Base-by-base conservation (phyloP, 35 echinoderm and acorn worm species). In the Anneissia japonica region DNA sequence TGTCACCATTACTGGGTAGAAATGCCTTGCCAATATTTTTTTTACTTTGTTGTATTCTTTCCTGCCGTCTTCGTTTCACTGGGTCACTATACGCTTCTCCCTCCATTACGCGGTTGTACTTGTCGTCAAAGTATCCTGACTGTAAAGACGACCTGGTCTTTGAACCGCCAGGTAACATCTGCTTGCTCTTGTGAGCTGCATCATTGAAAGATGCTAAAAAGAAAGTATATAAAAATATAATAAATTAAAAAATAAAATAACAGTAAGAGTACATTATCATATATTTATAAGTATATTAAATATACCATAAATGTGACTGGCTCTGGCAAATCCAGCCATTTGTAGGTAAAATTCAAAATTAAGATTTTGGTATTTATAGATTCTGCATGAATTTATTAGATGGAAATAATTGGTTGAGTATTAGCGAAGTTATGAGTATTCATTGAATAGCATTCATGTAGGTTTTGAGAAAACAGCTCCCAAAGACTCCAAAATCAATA, bases 21-120 rank as follows among this genome's bases (percentile, higher is more conserved):
- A 99, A 99, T 0, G 96, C 96, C 79, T 91, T 94, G 4, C 96
- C 87, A 51, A 99, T 89, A 79, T 99, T 99, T 77, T 94, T 94
- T 35, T 92, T 93, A 45, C 75, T 45, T 77, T 94, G 82, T 38
- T 92, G 94, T 10, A 99, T 11, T 33, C 92, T 84, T 9, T 87
- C 82, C 73, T 99, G 96, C 12, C 96, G 46, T 51, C 96, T 88
- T 74, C 86, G 94, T 45, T 99, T 99, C 4, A 99, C 96, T 5
- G 96, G 89, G 77, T 99, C 96, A 74, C 77, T 94, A 87, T 99
- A 99, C 0, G 89, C 96, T 87, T 99, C 96, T 30, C 89, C 87
- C 76, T 94, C 89, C 80, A 99, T 89, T 14, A 99, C 84, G 11
- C 96, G 55, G 36, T 89, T 84, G 81, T 89, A 99, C 37, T 99